phyloP scores from a whole-genome alignment of 1,140 invertebrate species.

The Ostrea edulis region DNA sequence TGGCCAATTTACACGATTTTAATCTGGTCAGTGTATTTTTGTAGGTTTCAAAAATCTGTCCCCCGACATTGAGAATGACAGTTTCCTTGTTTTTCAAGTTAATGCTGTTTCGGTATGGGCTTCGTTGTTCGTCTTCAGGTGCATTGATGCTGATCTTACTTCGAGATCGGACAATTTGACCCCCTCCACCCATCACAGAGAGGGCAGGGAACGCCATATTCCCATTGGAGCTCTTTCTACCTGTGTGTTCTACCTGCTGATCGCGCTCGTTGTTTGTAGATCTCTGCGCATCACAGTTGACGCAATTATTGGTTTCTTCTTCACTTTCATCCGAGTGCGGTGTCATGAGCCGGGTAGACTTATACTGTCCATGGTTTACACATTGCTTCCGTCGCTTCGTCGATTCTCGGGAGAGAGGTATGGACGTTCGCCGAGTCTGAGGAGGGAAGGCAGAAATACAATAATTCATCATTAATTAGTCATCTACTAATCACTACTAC shows the following conservation, averaged over 20 bases:
- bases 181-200: conserved; percentile 52
- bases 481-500: not conserved
- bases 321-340: conserved; percentile 32
- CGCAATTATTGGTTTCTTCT: conserved; percentile 44
- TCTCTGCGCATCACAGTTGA: conserved; percentile 44
- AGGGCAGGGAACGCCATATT: conserved; percentile 63
- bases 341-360: conserved; percentile 26
- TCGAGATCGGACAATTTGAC: conserved; percentile 39
- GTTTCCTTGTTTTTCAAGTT: conserved; percentile 62
- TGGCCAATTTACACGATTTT: conserved; percentile 67
- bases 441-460: conserved; percentile 42
- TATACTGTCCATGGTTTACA: conserved; percentile 39
- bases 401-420: conserved; percentile 47
- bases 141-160: conserved; percentile 44
- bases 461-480: conserved; percentile 27
- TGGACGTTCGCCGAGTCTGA: conserved; percentile 53
- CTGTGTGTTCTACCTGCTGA: not conserved
- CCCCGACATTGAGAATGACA: conserved; percentile 73
- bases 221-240: conserved; percentile 4
- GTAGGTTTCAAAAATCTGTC: conserved; percentile 73
- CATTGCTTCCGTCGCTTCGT: conserved; percentile 48
- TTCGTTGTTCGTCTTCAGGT: conserved; percentile 32
- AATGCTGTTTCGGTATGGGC: conserved; percentile 45
- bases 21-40: conserved; percentile 70
- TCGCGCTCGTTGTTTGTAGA: conserved; percentile 23